Conservation (phyloP, 23 tunicate species). For the Trididemnum nubilum region DNA sequence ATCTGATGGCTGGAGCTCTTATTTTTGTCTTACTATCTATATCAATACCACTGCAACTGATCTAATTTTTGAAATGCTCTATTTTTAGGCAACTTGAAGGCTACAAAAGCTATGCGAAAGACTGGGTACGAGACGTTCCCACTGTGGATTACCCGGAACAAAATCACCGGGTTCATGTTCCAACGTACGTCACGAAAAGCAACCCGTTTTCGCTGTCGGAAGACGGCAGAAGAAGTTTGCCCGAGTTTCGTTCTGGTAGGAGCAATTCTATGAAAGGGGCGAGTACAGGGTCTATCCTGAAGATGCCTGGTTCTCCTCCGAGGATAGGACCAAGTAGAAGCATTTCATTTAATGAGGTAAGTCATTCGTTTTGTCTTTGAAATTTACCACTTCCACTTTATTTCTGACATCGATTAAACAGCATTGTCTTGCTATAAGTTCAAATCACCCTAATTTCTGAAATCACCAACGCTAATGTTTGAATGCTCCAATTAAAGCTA, state of each 20-base stretch:
- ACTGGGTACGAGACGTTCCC: constrained; percentile 54
- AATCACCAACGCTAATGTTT: too few species aligned
- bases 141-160: constrained; percentile 58
- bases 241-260: constrained; percentile 34
- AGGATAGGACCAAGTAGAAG: constrained; percentile 66
- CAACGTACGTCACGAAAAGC: constrained; percentile 46
- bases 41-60: not conserved
- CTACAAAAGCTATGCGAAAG: constrained; percentile 36
- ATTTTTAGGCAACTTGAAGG: constrained; percentile 67
- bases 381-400: not conserved
- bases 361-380: not conserved
- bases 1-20: too few species aligned
- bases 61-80: not conserved
- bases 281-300: constrained; percentile 63
- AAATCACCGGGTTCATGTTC: constrained; percentile 52
- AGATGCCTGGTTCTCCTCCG: constrained; percentile 84
- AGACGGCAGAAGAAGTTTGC: constrained; percentile 26
- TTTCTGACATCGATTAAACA: not conserved
- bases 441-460: too few species aligned
- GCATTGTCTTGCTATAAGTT: too few species aligned
- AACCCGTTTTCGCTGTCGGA: constrained; percentile 79
- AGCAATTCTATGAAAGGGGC: constrained; percentile 14
- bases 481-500: too few species aligned
- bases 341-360: constrained; percentile 84
- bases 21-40: too few species aligned